Conservation (phyloP, 2,113 vertebrate genomes). For the Lampris incognitus region DNA sequence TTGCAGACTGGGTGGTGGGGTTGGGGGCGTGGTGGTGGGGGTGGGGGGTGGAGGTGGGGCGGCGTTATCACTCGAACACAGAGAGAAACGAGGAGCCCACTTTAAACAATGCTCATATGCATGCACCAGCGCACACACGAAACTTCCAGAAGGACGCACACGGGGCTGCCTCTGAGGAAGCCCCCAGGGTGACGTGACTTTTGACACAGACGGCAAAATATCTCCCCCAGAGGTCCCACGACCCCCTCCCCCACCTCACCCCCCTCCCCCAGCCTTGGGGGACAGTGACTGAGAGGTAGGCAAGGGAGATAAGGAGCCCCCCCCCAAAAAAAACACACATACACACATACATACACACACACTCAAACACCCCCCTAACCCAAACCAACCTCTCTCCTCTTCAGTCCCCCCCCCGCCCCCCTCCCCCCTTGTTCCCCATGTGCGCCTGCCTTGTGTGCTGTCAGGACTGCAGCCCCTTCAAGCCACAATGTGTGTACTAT, state of each 20-base stretch:
- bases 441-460: constrained; percentile 32
- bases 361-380: constrained; percentile 12
- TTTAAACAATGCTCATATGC: constrained; percentile 48
- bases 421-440: constrained; percentile 40
- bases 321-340: too few species aligned
- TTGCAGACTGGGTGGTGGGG: not conserved
- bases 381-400: constrained; percentile 32
- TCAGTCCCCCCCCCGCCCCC: constrained; percentile 31
- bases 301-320: constrained; percentile 54
- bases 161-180: constrained; percentile 49
- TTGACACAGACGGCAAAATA: constrained; percentile 73
- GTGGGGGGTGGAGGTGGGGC: constrained; percentile 52
- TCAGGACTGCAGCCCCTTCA: constrained; percentile 31
- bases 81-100: constrained; percentile 28
- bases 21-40: constrained; percentile 44
- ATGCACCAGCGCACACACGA: constrained; percentile 43
- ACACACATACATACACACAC: constrained; percentile 17
- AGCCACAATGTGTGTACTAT: constrained; percentile 27
- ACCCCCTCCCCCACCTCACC: constrained; percentile 39
- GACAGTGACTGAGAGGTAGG: constrained; percentile 52
- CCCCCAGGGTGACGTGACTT: constrained; percentile 68
- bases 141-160: constrained; percentile 64
- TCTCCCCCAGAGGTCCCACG: constrained; percentile 42
- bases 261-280: constrained; percentile 49
- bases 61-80: constrained; percentile 62